phyloP scores from a whole-genome alignment of 2,113 vertebrate species.

The Anarhynchus alexandrinus region DNA sequence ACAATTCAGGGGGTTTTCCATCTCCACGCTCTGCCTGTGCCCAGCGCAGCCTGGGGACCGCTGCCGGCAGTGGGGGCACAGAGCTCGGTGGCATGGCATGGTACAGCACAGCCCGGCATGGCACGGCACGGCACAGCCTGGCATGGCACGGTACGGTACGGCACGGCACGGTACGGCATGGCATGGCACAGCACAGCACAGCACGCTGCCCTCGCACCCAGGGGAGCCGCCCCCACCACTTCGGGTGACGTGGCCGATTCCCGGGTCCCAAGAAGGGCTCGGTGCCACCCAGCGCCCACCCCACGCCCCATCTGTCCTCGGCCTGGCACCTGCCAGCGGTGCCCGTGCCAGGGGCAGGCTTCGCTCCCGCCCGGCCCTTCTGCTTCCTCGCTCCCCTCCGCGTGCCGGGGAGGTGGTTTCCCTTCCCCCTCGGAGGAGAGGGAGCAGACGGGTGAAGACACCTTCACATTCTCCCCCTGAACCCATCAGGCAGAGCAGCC shows the following conservation, averaged over 20 bases:
- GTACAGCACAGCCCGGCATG: rapidly evolving
- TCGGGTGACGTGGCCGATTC: rapidly evolving
- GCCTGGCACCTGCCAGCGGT: no score
- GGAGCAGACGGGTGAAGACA: background rate
- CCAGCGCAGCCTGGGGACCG: background rate
- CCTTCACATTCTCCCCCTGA: background rate
- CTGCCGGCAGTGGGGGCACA: background rate
- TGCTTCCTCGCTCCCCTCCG: no score
- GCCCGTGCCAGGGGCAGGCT: no score
- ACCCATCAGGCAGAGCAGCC: no score
- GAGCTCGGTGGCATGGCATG: rapidly evolving
- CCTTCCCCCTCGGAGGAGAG: background rate
- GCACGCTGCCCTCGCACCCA: rapidly evolving
- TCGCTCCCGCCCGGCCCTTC: no score
- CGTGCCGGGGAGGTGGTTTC: background rate
- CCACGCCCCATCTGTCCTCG: no score
- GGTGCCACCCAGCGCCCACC: no score
- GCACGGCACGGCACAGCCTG: rapidly evolving
- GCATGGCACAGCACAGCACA: rapidly evolving
- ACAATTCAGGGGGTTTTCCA: rapidly evolving
- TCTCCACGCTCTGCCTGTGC: background rate
- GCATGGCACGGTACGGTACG: rapidly evolving
- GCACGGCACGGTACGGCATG: no score
- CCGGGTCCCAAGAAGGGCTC: no score
- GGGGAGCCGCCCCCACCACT: background rate